Percentiles rank a stretch among this genome's conserved stretches.
phyloP scores from a whole-genome alignment of 1,140 invertebrate genomes.

The Latrodectus geometricus region DNA sequence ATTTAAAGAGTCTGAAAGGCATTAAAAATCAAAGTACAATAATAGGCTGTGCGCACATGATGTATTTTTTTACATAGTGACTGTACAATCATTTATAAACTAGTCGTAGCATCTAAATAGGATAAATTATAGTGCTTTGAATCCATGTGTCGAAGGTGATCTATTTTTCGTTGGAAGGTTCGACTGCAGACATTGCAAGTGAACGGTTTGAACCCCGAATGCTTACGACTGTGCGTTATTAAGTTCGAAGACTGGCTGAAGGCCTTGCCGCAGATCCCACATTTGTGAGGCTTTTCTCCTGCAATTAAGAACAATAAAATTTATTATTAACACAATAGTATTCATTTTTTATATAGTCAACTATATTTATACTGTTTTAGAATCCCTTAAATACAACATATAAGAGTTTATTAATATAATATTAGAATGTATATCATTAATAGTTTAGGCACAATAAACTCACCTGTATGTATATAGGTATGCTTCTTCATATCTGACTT shows the following conservation, averaged over 20 bases:
- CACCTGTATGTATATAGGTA: constrained; percentile 76
- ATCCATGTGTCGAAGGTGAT: constrained; percentile 93
- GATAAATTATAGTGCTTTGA: constrained; percentile 80
- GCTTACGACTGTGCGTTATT: constrained; percentile 97
- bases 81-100: neutral
- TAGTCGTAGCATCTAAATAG: neutral
- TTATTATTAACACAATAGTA: neutral
- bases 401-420: neutral
- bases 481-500: constrained; percentile 79
- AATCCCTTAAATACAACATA: too few relatives aligned
- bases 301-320: constrained; percentile 21
- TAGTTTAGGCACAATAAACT: neutral
- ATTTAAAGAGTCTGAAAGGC: too few relatives aligned
- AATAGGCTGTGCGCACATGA: neutral
- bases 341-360: neutral
- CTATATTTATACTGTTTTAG: neutral
- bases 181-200: constrained; percentile 92
- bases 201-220: constrained; percentile 97
- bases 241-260: constrained; percentile 97
- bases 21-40: neutral
- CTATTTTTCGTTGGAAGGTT: constrained; percentile 85
- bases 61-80: neutral
- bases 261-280: constrained; percentile 76
- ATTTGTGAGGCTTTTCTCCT: constrained; percentile 66
- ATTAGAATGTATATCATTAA: neutral